Evolutionary conservation across 2,888 invertebrate genomes (phyloP).

Genomic region (Drosophila anomalata): DNA sequence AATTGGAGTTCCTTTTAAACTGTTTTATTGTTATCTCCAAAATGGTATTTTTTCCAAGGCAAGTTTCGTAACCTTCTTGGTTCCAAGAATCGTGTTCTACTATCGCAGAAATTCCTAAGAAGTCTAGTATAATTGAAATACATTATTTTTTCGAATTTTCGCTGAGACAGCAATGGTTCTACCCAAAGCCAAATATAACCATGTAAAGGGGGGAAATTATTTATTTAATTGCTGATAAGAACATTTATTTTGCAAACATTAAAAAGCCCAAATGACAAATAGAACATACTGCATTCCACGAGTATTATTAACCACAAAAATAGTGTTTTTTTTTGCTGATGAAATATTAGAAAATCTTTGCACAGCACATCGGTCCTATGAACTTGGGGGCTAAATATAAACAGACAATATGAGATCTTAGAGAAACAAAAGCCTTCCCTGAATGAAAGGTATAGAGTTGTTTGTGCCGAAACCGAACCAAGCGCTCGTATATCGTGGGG

Average conservation of each 20-base stretch:
- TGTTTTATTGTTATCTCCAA: slow-evolving; percentile 4
- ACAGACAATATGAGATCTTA: slow-evolving; percentile 12
- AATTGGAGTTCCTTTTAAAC: background rate
- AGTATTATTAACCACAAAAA: background rate
- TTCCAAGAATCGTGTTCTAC: slow-evolving; percentile 19
- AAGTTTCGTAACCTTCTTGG: slow-evolving; percentile 6
- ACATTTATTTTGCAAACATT: background rate
- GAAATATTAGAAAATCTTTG: slow-evolving; percentile 53
- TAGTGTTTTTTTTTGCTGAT: slow-evolving; percentile 46
- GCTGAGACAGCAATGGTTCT: background rate
- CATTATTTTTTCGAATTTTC: background rate
- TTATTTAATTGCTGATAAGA: slow-evolving; percentile 9
- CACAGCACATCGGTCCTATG: slow-evolving; percentile 7
- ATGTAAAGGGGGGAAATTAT: background rate
- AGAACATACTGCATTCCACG: slow-evolving; percentile 13
- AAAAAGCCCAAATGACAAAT: background rate
- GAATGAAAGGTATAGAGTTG: slow-evolving; percentile 17
- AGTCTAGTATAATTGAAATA: background rate
- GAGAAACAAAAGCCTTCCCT: slow-evolving; percentile 8
- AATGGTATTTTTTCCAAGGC: background rate
- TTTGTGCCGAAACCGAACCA: slow-evolving; percentile 20
- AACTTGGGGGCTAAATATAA: slow-evolving; percentile 53
- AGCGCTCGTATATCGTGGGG: background rate
- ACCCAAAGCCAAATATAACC: slow-evolving; percentile 1
- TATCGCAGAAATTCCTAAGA: slow-evolving; percentile 14